These are phyloP conservation scores for Syritta pipiens DNA, from an alignment of 2,888 invertebrate species.

Conservation along the genomic window DNA sequence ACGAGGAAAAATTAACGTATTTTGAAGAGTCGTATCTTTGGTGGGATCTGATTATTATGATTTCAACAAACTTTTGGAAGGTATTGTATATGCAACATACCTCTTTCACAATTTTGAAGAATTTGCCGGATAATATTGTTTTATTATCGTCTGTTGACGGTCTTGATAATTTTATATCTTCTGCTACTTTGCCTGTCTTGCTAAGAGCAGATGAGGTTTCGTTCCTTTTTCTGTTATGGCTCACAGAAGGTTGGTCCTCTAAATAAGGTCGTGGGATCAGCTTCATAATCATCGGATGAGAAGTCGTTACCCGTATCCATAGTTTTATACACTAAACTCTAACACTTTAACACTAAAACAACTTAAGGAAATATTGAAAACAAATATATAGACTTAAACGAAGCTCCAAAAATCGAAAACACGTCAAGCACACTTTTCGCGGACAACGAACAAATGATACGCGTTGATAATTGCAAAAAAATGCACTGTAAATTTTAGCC, in stretches of 20 bases:
- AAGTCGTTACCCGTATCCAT: not conserved
- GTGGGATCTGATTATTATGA: too few relatives aligned
- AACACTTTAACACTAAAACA: too few relatives aligned
- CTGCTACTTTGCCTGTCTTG: not conserved
- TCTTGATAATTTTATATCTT: not conserved
- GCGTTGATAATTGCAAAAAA: too few relatives aligned
- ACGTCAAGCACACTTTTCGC: too few relatives aligned
- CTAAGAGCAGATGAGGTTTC: not conserved
- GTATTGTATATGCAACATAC: not conserved
- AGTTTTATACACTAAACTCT: too few relatives aligned
- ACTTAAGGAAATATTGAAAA: too few relatives aligned
- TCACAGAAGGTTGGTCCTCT: constrained; percentile 1
- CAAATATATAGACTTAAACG: too few relatives aligned
- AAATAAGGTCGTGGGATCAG: constrained; percentile 1
- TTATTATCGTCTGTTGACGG: not conserved
- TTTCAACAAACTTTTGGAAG: not conserved
- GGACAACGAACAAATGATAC: too few relatives aligned
- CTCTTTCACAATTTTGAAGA: not conserved
- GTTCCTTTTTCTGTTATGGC: not conserved
- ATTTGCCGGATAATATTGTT: not conserved
- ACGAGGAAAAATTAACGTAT: too few relatives aligned
- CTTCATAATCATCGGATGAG: constrained; percentile 3
- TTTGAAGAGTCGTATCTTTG: too few relatives aligned
- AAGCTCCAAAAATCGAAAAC: too few relatives aligned
- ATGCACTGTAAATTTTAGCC: too few relatives aligned